Evolutionary conservation across 2,797 vertebrate species (phyloP), one percentile per base, ranked within the genome.

Genomic region (Anabacerthia variegaticeps): DNA sequence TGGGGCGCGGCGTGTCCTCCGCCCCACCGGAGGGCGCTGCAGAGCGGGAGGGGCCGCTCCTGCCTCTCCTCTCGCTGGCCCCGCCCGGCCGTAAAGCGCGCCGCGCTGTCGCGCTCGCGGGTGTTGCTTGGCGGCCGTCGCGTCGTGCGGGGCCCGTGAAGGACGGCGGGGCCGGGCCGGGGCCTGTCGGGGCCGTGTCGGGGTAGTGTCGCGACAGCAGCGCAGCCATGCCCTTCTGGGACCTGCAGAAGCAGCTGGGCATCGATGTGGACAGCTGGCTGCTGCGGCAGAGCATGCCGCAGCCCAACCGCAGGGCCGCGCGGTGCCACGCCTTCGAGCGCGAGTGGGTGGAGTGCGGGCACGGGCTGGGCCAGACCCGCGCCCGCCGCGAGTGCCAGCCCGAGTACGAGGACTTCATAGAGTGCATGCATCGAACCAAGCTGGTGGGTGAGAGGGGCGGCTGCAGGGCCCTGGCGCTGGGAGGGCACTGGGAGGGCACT

Each of bases 291-390:
- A 99, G 98, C 30, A 85, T 82, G 4, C 28, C 95, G 32, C 99
- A 99, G 97, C 98, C 99, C 2, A 10, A 97, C 77, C 90, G 96
- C 41, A 75, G 63, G 7, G 91, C 98, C 3, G 4, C 88, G 2
- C 85, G 88, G 66, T 99, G 99, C 95, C 98, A 99, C 49, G 98
- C 98, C 58, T 99, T 99, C 69, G 99, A 99, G 96, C 99, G 99
- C 94, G 99, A 99, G 63, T 99, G 98, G 99, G 96, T 99, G 9
- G 98, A 99, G 61, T 99, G 99, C 23, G 32, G 98, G 5, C 97
- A 98, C 51, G 98, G 98, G 83, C 99, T 99, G 30, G 99, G 99
- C 14, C 90, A 92, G 92, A 98, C 71, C 36, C 98, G 99, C 0
- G 98, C 99, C 48, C 96, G 97, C 69, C 98, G 97, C 48, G 99